Percentiles rank a stretch among this genome's conserved stretches.
These are phyloP conservation scores for Hydrozoanthus gracilis DNA, from an alignment of 92 coral and sea anemone genomes.

Conservation along the genomic window DNA sequence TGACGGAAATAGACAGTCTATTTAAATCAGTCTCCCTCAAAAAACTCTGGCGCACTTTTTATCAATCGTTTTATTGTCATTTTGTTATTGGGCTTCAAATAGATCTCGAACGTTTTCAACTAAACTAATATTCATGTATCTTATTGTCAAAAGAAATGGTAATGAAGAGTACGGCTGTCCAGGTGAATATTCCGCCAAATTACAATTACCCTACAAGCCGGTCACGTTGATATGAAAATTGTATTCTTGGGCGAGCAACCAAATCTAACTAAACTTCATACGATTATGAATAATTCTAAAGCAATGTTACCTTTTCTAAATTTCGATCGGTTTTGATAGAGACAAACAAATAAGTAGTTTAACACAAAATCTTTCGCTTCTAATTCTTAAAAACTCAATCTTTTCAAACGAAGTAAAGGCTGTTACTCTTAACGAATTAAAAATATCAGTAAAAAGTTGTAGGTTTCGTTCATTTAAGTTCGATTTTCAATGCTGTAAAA, in stretches of 20 bases:
- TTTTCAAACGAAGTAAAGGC: too few relatives aligned
- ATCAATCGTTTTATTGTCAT: neutral
- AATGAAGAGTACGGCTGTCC: neutral
- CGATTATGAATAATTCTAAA: neutral
- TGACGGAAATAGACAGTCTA: neutral
- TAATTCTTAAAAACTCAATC: too few relatives aligned
- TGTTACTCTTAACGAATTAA: too few relatives aligned
- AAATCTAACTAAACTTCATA: neutral
- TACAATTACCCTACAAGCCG: neutral
- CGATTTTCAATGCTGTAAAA: too few relatives aligned
- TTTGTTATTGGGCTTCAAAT: neutral
- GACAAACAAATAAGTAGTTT: too few relatives aligned
- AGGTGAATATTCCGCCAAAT: neutral
- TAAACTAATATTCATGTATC: neutral
- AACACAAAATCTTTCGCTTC: too few relatives aligned
- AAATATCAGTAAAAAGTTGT: too few relatives aligned
- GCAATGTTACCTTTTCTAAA: too few relatives aligned
- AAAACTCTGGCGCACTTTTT: neutral
- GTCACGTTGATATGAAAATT: neutral
- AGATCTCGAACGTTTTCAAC: neutral
- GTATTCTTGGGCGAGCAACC: neutral
- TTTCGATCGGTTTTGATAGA: too few relatives aligned
- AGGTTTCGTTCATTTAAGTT: too few relatives aligned
- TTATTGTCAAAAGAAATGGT: neutral
- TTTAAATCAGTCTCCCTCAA: neutral